Base-by-base conservation (phyloP, 2,888 invertebrate species). In the Yponomeuta plumbellus region DNA sequence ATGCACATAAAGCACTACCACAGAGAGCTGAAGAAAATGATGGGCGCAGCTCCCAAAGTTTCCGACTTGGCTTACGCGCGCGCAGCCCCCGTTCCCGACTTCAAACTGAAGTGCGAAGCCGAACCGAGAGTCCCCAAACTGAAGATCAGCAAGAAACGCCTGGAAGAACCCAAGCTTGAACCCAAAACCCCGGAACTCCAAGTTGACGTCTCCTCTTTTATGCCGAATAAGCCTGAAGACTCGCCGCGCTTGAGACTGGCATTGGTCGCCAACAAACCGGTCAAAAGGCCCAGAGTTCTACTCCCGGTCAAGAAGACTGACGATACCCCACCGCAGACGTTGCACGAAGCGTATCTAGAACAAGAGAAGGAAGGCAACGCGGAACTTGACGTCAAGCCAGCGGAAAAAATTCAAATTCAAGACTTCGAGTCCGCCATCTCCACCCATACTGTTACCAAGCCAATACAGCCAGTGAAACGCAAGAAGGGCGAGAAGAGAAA, bases 1-100 rank as follows among this genome's bases (percentile, higher is more conserved):
- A 98, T 97, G 94, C 98, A 98, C 80, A 95, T 98, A 59, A 98
- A 98, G 77, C 98, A 98, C 82, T 98, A 98, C 83, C 98, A 98
- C 84, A 94, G 94, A 1, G 96, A 97, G 71, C 92, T 96, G 68
- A 93, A 94, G 1, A 94, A 95, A 69, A 80, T 94, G 80, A 86
- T 97, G 71, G 96, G 96, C 3, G 93, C 93, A 0, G 96, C 97
- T 0, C 97, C 97, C 0, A 97, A 97, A 83, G 97, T 97, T 67
- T 93, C 96, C 22, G 97, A 97, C 80, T 84, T 97, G 69, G 97
- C 97, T 0, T 95, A 95, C 71, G 96, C 97, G 0, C 92, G 97
- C 71, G 95, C 96, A 0, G 76, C 74, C 72, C 84, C 84, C 0
- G 71, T 75, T 0, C 62, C 67, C 20, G 75, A 70, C 20, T 63